Conservation (phyloP, 2,113 vertebrate species). For the Dicaeum eximium region DNA sequence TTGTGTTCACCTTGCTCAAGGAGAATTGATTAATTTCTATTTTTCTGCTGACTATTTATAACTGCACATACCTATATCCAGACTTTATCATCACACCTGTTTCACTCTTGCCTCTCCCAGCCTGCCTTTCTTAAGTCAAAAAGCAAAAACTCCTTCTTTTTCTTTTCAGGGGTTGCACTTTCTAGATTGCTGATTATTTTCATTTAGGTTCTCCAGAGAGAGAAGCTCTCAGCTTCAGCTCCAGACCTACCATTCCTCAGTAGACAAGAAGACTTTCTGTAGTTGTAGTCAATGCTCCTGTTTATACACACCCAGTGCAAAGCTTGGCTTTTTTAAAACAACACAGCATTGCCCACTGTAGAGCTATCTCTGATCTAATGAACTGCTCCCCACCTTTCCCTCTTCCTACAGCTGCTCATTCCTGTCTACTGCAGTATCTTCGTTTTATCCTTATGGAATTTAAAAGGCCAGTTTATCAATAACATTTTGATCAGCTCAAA, state of each 20-base stretch:
- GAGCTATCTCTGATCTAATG: rapidly evolving
- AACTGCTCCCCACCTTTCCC: background rate
- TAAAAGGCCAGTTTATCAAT: background rate
- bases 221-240: background rate
- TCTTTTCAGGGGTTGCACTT: background rate
- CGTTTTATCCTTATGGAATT: background rate
- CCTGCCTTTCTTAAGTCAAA: background rate
- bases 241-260: background rate
- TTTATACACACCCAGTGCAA: background rate
- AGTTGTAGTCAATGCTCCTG: background rate
- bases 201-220: background rate
- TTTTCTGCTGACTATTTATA: background rate
- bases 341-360: background rate
- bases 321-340: background rate
- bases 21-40: background rate
- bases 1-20: background rate
- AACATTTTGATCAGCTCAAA: background rate
- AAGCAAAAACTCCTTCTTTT: background rate
- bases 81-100: rapidly evolving
- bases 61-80: background rate
- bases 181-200: background rate
- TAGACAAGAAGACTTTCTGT: background rate
- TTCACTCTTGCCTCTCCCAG: background rate
- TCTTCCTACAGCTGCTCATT: background rate
- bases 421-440: background rate